A percentile compares a stretch with the other conserved stretches of the same genome.
Conservation (phyloP, 2,113 vertebrate genomes). For the Salvator merianae region DNA sequence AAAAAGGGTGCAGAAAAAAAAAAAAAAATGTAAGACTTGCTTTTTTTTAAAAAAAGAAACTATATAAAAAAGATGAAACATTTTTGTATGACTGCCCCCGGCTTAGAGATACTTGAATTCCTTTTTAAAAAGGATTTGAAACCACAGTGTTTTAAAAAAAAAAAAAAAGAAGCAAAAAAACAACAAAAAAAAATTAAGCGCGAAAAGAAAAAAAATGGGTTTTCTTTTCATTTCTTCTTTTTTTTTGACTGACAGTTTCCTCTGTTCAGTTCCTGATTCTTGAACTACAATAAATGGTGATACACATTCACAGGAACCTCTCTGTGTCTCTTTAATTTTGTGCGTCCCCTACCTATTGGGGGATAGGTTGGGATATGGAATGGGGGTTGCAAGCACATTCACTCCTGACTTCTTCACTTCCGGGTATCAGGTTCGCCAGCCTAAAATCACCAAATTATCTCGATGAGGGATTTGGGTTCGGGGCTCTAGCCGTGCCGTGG, state of each 20-base stretch:
- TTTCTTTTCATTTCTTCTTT: conserved; percentile 63
- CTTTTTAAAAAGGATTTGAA: conserved; percentile 79
- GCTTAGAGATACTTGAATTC: conserved; percentile 77
- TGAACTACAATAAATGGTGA: conserved; percentile 94
- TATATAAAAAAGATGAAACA: conserved; percentile 48
- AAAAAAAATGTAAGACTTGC: conserved; percentile 52
- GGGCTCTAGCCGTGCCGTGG: no score
- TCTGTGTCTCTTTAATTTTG: conserved; percentile 35
- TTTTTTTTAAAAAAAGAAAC: conserved; percentile 54
- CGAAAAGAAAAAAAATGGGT: conserved; percentile 60
- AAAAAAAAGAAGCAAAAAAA: conserved; percentile 72
- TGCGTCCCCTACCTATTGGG: background rate
- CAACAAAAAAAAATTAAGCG: conserved; percentile 64
- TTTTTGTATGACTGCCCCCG: conserved; percentile 78
- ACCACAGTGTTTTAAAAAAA: conserved; percentile 79
- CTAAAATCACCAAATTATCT: no score
- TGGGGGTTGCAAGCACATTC: background rate
- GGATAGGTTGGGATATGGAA: background rate
- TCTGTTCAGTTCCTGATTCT: conserved; percentile 85
- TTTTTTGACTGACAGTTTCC: conserved; percentile 69
- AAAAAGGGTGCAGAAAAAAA: conserved; percentile 70
- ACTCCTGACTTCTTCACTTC: no score
- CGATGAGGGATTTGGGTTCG: no score
- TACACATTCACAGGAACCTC: conserved; percentile 77
- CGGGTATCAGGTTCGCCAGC: no score